phyloP scores from a whole-genome alignment of 2,888 invertebrate species.

The Teleiodes luculella region DNA sequence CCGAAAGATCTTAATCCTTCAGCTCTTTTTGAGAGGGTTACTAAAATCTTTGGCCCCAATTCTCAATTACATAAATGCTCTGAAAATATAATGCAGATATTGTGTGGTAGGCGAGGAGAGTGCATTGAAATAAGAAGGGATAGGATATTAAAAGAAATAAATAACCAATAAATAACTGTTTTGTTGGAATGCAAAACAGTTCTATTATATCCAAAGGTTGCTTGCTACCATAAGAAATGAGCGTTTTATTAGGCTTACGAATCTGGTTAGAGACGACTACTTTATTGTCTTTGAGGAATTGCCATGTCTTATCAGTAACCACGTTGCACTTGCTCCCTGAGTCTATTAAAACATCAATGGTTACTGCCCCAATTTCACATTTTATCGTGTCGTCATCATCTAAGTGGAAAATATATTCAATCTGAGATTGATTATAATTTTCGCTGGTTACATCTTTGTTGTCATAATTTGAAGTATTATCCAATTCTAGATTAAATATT shows the following conservation, averaged over 20 bases:
- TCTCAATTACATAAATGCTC: no score
- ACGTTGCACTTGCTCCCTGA: constrained; percentile 26
- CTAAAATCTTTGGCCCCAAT: no score
- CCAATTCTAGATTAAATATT: neutral
- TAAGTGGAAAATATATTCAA: constrained; percentile 23
- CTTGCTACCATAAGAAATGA: constrained; percentile 25
- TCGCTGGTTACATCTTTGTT: neutral
- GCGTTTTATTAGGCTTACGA: constrained; percentile 17
- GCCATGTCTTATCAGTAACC: constrained; percentile 22
- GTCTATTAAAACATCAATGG: constrained; percentile 24
- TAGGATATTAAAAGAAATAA: no score
- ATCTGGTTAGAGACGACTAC: constrained; percentile 16
- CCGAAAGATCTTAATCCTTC: no score
- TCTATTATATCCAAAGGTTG: constrained; percentile 22
- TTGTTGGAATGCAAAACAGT: no score
- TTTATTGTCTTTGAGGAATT: constrained; percentile 15
- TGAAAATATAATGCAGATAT: no score
- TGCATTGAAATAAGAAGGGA: no score
- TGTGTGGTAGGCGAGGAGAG: no score
- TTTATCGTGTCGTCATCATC: constrained; percentile 19
- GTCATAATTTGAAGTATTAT: no score
- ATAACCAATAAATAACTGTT: no score
- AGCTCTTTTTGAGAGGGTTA: no score
- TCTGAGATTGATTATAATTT: constrained; percentile 9
- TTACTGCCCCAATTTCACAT: constrained; percentile 21